Evolutionary conservation across 2,888 invertebrate species (phyloP).

Genomic region (Pyrrhia umbra): DNA sequence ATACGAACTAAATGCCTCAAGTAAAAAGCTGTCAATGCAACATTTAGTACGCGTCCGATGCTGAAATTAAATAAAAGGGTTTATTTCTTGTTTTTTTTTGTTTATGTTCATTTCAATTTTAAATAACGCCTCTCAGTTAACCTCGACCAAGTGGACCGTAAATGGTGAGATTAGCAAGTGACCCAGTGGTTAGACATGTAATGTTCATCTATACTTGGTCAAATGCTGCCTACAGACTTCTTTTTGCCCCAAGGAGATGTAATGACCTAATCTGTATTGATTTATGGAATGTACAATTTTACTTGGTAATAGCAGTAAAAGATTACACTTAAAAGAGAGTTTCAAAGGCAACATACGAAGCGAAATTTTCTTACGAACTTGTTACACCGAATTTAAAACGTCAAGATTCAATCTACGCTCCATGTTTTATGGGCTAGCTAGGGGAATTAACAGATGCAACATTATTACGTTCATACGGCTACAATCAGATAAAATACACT

Average conservation of each 20-base stretch:
- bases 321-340: neutral
- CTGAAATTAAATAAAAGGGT: constrained; percentile 3
- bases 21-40: constrained; percentile 9
- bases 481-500: constrained; percentile 55
- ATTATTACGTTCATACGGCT: constrained; percentile 41
- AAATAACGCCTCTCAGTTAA: constrained; percentile 31
- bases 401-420: constrained; percentile 42
- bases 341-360: constrained; percentile 4
- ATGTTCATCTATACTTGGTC: constrained; percentile 49
- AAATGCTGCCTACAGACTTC: constrained; percentile 41
- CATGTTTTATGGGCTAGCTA: constrained; percentile 49
- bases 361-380: constrained; percentile 13
- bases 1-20: constrained; percentile 14
- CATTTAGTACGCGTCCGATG: neutral
- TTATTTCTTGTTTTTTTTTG: neutral
- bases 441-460: constrained; percentile 52
- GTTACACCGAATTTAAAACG: constrained; percentile 32
- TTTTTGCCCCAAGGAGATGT: constrained; percentile 43
- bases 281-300: constrained; percentile 21
- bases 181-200: constrained; percentile 42
- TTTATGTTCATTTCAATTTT: constrained; percentile 29
- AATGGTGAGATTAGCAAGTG: constrained; percentile 50
- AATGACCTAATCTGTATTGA: constrained; percentile 43
- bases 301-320: neutral
- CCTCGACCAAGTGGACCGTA: constrained; percentile 53